Conservation (phyloP, 2,113 vertebrate genomes). For the Nothobranchius kuhntae region DNA sequence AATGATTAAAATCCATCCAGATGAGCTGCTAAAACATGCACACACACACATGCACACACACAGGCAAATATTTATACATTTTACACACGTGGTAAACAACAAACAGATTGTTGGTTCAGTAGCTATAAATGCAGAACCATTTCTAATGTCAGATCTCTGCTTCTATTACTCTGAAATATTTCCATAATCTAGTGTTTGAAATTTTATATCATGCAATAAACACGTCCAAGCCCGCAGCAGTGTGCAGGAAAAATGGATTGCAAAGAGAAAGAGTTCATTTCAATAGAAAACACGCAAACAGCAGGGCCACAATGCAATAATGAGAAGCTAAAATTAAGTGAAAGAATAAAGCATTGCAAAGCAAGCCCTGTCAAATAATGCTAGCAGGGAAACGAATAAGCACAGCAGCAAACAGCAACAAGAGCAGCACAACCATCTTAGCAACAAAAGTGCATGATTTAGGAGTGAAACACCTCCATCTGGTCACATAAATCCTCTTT, state of each 20-base stretch:
- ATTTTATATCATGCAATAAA: constrained; percentile 20
- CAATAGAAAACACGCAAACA: constrained; percentile 6
- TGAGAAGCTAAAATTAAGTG: constrained; percentile 4
- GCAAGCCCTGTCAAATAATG: constrained; percentile 17
- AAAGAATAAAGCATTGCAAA: constrained; percentile 3
- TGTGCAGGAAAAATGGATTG: constrained; percentile 16
- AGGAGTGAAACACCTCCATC: constrained; percentile 48
- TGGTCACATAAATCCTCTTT: constrained; percentile 55
- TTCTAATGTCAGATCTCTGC: constrained; percentile 9
- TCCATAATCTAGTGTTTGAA: constrained; percentile 10
- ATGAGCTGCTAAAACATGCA: no score
- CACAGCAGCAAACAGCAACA: constrained; percentile 16
- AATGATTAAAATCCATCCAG: no score
- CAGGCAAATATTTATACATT: no score
- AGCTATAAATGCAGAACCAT: background rate
- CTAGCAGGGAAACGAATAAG: background rate
- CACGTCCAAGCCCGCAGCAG: constrained; percentile 17
- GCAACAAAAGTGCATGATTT: constrained; percentile 41
- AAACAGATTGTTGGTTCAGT: background rate
- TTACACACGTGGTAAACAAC: no score
- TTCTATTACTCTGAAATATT: constrained; percentile 6
- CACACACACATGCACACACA: no score
- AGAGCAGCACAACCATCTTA: constrained; percentile 6
- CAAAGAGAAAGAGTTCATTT: constrained; percentile 15
- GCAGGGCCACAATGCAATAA: constrained; percentile 2